These are phyloP conservation scores for Leiothrix lutea DNA, from an alignment of 2,113 vertebrate species.

Conservation along the genomic window DNA sequence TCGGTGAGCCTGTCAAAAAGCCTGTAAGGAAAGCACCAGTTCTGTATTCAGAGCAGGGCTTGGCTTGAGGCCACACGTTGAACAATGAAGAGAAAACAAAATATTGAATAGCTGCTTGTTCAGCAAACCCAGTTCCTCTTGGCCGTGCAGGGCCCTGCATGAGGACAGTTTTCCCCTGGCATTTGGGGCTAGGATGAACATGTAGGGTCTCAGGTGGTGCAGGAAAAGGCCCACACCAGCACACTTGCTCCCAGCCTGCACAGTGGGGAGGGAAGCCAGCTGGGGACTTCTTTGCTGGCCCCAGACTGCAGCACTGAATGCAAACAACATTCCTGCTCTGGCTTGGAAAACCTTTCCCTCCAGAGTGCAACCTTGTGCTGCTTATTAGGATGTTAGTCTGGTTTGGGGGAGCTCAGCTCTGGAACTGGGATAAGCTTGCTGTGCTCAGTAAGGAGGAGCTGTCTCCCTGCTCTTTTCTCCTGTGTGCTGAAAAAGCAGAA, in stretches of 20 bases:
- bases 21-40: conserved; percentile 23
- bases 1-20: not conserved
- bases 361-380: not conserved
- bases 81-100: conserved; percentile 65
- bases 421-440: accelerated
- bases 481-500: not conserved
- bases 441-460: not conserved
- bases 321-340: not conserved
- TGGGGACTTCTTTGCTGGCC: not conserved
- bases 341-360: not conserved
- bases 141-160: not conserved
- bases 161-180: not conserved
- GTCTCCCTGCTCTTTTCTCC: not conserved
- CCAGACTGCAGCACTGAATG: not conserved
- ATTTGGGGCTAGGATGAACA: not conserved
- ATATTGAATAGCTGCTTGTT: conserved; percentile 67
- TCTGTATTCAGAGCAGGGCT: conserved; percentile 54
- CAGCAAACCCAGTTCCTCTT: conserved; percentile 33
- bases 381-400: not conserved
- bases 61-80: not conserved
- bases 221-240: not conserved
- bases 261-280: not conserved
- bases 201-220: not conserved
- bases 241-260: not conserved
- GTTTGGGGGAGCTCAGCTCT: not conserved